Evolutionary conservation across 2,888 invertebrate genomes (phyloP).

Genomic region (Tiliacea aurago): DNA sequence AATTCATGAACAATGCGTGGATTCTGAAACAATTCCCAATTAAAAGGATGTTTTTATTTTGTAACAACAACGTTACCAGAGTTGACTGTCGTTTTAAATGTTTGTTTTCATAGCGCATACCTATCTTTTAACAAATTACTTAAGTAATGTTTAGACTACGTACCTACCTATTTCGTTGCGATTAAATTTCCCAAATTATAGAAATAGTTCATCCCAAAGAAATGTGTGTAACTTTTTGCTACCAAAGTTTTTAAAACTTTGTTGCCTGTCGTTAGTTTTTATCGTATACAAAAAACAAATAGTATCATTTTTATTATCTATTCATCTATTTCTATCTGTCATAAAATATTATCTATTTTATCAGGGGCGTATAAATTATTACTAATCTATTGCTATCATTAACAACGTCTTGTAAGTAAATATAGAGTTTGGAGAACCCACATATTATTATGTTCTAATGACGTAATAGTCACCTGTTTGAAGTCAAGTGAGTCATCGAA

Average conservation of each 20-base stretch:
- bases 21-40: conserved; percentile 10
- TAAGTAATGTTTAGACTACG: neutral
- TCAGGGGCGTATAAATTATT: neutral
- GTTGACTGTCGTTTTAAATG: neutral
- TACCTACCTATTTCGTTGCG: too few species aligned
- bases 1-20: conserved; percentile 10
- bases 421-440: conserved; percentile 28
- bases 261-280: neutral
- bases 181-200: too few species aligned
- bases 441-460: conserved; percentile 19
- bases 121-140: conserved; percentile 3
- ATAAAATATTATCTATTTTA: conserved; percentile 7
- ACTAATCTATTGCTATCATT: conserved; percentile 21
- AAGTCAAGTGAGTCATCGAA: conserved; percentile 19
- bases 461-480: conserved; percentile 45
- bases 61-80: neutral
- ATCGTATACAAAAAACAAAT: too few species aligned
- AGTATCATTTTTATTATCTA: neutral
- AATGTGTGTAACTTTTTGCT: neutral
- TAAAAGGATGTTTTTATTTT: conserved; percentile 30
- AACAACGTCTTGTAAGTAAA: neutral
- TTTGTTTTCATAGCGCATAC: conserved; percentile 6
- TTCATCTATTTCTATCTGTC: neutral
- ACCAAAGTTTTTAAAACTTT: neutral
- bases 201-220: neutral